A percentile compares a stretch with the other conserved stretches of the same genome.
Conservation (phyloP, 2,113 vertebrate species). For the Limnothrissa miodon region DNA sequence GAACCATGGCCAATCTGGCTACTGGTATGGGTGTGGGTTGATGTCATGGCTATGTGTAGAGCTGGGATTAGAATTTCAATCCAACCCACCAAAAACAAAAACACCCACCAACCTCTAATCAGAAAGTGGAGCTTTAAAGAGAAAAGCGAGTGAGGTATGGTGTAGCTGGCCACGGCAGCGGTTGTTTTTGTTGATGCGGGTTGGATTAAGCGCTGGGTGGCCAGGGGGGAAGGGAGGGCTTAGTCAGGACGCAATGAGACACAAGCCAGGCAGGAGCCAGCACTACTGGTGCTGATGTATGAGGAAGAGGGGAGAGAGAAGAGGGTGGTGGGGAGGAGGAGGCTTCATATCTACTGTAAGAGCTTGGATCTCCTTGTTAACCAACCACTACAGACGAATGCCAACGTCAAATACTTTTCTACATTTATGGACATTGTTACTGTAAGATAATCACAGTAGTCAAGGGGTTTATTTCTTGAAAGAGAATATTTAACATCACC, state of each 20-base stretch:
- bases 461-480: not conserved
- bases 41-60: not conserved
- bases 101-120: not conserved
- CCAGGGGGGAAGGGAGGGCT: not conserved
- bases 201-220: conserved; percentile 33
- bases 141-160: not conserved
- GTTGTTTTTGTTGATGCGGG: conserved; percentile 23
- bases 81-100: not conserved
- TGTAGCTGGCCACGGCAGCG: not conserved
- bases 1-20: not conserved
- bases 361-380: not conserved
- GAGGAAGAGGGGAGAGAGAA: no score
- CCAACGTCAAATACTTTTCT: not conserved
- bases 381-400: not conserved
- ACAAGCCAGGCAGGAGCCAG: not conserved
- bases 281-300: no score
- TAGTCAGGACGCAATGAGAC: not conserved
- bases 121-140: not conserved
- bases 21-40: not conserved
- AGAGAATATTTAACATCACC: not conserved
- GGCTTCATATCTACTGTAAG: not conserved
- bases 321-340: no score
- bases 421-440: not conserved
- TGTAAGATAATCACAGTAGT: not conserved
- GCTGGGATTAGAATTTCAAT: not conserved